A percentile compares a stretch with the other conserved stretches of the same genome.
Evolutionary conservation across 2,113 vertebrate species (phyloP).

Genomic region (Sitta europaea): DNA sequence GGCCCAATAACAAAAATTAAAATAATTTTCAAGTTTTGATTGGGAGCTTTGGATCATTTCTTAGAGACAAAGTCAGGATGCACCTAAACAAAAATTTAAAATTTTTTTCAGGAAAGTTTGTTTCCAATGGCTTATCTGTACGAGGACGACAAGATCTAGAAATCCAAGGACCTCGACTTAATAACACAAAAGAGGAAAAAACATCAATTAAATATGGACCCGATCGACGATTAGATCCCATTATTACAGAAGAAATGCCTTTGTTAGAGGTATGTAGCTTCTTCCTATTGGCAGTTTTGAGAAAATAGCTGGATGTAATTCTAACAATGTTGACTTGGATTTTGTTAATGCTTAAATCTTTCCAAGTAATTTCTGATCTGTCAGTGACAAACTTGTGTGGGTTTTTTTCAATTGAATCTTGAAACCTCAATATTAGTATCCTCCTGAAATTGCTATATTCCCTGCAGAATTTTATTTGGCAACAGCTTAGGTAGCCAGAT

Average conservation of each 20-base stretch:
- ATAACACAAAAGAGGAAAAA: slow-evolving; percentile 96
- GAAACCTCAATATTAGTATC: background rate
- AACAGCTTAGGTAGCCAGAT: background rate
- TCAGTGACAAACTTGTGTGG: background rate
- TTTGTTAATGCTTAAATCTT: background rate
- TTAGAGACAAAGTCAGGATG: background rate
- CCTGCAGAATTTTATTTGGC: background rate
- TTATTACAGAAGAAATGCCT: slow-evolving; percentile 92
- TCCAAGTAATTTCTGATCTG: background rate
- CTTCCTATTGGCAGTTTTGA: background rate
- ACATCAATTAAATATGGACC: slow-evolving; percentile 88
- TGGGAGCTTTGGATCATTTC: background rate
- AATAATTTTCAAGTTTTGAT: background rate
- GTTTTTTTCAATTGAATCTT: background rate
- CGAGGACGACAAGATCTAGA: slow-evolving; percentile 91
- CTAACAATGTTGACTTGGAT: background rate
- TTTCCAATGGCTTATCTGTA: slow-evolving; percentile 78
- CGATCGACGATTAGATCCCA: slow-evolving; percentile 89
- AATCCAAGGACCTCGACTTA: slow-evolving; percentile 92
- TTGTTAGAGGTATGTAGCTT: slow-evolving; percentile 85
- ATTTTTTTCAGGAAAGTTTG: slow-evolving; percentile 71
- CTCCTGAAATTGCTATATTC: background rate
- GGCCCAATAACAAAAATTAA: background rate
- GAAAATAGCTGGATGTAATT: background rate
- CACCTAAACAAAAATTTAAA: background rate